phyloP scores from a whole-genome alignment of 2,888 invertebrate species.

The Himalopsyche kuldschensis region DNA sequence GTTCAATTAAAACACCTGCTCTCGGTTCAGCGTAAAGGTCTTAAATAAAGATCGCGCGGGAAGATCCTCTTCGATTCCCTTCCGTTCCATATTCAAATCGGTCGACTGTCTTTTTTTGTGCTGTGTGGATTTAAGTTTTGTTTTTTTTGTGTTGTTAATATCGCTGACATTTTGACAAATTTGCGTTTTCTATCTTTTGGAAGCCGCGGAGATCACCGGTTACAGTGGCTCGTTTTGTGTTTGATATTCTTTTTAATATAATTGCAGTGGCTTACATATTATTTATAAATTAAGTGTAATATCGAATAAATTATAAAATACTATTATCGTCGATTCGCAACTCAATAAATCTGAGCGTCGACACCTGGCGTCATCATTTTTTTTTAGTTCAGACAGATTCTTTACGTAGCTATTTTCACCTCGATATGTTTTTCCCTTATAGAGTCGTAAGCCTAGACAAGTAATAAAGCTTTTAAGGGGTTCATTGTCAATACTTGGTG shows the following conservation, averaged over 20 bases:
- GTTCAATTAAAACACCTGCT: neutral
- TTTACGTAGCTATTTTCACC: too few relatives aligned
- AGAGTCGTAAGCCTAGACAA: too few relatives aligned
- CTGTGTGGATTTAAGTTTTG: neutral
- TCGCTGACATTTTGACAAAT: conserved; percentile 31
- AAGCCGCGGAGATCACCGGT: neutral
- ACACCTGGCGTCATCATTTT: too few relatives aligned
- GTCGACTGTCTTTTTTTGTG: neutral
- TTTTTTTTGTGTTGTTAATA: neutral
- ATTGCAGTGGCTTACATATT: neutral
- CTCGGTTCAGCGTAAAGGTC: neutral
- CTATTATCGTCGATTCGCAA: too few relatives aligned
- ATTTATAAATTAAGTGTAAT: neutral
- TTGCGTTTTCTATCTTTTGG: neutral
- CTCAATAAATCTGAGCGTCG: too few relatives aligned
- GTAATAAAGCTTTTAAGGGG: too few relatives aligned
- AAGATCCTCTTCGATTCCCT: neutral
- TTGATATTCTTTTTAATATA: neutral
- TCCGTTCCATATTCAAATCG: conserved; percentile 30
- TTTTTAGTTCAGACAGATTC: too few relatives aligned
- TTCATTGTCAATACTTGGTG: too few relatives aligned
- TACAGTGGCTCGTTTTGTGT: neutral
- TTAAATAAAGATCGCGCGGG: neutral
- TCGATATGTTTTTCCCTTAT: too few relatives aligned
- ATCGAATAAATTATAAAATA: neutral